A percentile compares a stretch with the other conserved stretches of the same genome.
Evolutionary conservation across 2,888 invertebrate species (phyloP).

Genomic region (Cataglyphis altisquamis): DNA sequence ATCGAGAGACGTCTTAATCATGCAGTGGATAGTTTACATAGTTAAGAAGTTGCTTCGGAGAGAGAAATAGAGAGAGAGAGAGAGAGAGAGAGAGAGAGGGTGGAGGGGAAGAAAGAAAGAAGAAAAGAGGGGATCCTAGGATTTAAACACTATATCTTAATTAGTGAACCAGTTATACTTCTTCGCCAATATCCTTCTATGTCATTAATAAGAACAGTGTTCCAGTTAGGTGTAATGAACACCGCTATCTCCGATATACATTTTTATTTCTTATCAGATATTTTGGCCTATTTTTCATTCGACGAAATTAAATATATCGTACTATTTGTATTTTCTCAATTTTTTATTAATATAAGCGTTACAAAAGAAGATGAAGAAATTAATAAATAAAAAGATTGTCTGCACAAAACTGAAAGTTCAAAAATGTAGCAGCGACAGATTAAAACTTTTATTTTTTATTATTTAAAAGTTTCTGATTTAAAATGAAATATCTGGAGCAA

Average conservation of each 20-base stretch:
- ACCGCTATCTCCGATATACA: background rate
- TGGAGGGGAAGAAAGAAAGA: background rate
- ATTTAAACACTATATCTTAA: slow-evolving; percentile 52
- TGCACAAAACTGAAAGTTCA: background rate
- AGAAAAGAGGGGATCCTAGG: slow-evolving; percentile 34
- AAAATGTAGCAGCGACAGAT: background rate
- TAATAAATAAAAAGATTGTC: slow-evolving; percentile 1
- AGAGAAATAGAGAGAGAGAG: background rate
- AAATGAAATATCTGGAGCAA: background rate
- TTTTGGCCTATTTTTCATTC: slow-evolving; percentile 6
- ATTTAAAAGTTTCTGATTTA: background rate
- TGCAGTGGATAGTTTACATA: slow-evolving; percentile 80
- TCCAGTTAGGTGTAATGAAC: background rate
- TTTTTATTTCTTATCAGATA: slow-evolving; percentile 26
- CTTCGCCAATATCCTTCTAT: background rate
- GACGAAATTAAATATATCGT: slow-evolving; percentile 34
- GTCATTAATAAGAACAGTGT: slow-evolving; percentile 42
- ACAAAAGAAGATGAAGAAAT: background rate
- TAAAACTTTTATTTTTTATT: background rate
- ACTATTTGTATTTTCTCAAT: background rate
- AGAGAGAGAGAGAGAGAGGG: background rate
- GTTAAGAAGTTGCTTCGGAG: slow-evolving; percentile 74
- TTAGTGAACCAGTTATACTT: slow-evolving; percentile 27
- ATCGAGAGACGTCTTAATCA: slow-evolving; percentile 76
- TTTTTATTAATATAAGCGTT: background rate